phyloP scores from a whole-genome alignment of 1,140 invertebrate species.

The Drosophila azteca region DNA sequence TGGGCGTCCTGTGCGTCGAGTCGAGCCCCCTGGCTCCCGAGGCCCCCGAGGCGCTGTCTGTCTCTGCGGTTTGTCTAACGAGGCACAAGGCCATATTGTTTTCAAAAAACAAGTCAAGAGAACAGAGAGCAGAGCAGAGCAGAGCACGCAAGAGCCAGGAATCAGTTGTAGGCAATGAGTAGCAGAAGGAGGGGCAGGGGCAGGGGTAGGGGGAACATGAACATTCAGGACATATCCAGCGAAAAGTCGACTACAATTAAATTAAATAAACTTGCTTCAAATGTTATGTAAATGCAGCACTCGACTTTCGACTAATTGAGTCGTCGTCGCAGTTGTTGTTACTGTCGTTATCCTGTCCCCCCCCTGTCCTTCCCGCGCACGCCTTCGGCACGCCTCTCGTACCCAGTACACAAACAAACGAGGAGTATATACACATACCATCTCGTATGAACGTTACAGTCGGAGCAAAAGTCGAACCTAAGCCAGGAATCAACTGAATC shows the following conservation, averaged over 20 bases:
- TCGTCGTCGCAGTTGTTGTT: slow-evolving; percentile 18
- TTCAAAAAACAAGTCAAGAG: slow-evolving; percentile 42
- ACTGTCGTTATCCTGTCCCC: slow-evolving; percentile 8
- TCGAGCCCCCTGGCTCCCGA: slow-evolving; percentile 12
- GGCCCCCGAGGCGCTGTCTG: neutral
- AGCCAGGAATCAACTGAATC: too few relatives aligned
- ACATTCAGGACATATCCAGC: slow-evolving; percentile 13
- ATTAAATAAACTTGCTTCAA: slow-evolving; percentile 70
- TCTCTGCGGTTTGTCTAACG: slow-evolving; percentile 63
- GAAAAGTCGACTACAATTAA: slow-evolving; percentile 67
- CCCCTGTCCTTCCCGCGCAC: neutral
- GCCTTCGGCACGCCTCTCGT: neutral
- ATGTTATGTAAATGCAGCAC: slow-evolving; percentile 73
- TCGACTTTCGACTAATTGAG: slow-evolving; percentile 66
- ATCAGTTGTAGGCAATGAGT: too few relatives aligned
- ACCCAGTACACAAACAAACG: too few relatives aligned
- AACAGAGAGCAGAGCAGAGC: neutral
- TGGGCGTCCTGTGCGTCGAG: slow-evolving; percentile 25
- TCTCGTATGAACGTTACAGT: too few relatives aligned
- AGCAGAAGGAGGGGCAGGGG: neutral
- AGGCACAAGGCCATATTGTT: slow-evolving; percentile 64
- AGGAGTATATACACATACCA: too few relatives aligned
- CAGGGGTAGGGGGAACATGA: neutral
- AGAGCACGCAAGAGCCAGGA: neutral
- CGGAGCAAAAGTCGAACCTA: too few relatives aligned